Base-by-base conservation (phyloP, 2,113 vertebrate species). In the Megaleporinus macrocephalus region DNA sequence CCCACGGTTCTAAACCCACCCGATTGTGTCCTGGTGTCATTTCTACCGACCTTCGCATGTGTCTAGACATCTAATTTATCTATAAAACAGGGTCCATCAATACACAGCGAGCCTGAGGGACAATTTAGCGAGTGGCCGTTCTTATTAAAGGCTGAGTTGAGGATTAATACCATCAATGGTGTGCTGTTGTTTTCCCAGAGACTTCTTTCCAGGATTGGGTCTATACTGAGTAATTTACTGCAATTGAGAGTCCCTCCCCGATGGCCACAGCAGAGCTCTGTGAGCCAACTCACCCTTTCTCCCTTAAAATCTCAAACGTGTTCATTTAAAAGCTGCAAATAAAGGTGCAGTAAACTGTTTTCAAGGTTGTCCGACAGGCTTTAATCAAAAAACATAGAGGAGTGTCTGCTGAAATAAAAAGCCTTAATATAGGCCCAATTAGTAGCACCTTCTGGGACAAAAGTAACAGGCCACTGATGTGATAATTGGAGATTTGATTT, bases 141-240 rank as follows among this genome's bases (percentile, higher is more conserved):
- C 71, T 80, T 73, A 51, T 62, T 79, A 51, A 73, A 73, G 57
- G 27, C 41, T 27, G 26, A 20, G 14, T 80, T 73, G 73, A 73
- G 15, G 57, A 16, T 53, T 70, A 57, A 57, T 79, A 55, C 27
- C 30, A 59, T 79, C 53, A 72, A 27, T 33, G 44, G 36, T 22
- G 26, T 62, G 53, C 3, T 74, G 61, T 44, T 81, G 70, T 81
- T 80, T 80, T 55, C 77, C 33, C 53, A 79, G 53, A 62, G 29
- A 36, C 22, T 15, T 13, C 71, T 66, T 73, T 74, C 26, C 71
- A 66, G 44, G 22, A 63, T 26, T 63, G 20, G 30, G 61, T 68
- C 80, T 69, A 24, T 69, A 81, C 41, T 69, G 36, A 82, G 73
- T 76, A 76, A 76, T 82, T 69, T 44, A 49, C 62, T 24, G 63